Conservation (phyloP, 1,140 invertebrate species). For the Theocolax elegans region DNA sequence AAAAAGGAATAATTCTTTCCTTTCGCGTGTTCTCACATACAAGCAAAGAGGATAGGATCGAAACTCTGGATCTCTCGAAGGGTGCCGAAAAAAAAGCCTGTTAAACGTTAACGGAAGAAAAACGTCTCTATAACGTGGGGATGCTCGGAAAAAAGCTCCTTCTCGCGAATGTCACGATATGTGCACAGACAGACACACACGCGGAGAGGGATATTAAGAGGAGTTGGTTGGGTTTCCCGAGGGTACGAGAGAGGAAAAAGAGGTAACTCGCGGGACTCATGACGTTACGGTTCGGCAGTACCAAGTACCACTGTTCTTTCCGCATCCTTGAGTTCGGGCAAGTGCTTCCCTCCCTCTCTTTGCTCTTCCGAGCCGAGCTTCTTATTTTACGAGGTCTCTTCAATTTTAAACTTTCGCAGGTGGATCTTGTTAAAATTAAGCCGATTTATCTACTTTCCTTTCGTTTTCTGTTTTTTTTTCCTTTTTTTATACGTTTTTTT, state of each 20-base stretch:
- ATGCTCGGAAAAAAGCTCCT: too few relatives aligned
- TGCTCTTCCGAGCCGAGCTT: background rate
- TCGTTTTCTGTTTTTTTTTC: too few relatives aligned
- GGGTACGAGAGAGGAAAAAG: background rate
- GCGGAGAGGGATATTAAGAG: too few relatives aligned
- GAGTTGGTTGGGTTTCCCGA: background rate
- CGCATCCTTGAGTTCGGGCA: slow-evolving; percentile 45
- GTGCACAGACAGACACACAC: too few relatives aligned
- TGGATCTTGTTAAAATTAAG: too few relatives aligned
- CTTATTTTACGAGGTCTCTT: background rate
- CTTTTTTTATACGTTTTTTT: too few relatives aligned
- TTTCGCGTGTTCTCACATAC: too few relatives aligned
- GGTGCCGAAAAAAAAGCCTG: background rate
- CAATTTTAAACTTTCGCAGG: background rate
- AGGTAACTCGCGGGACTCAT: slow-evolving; percentile 31
- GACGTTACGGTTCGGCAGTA: slow-evolving; percentile 48
- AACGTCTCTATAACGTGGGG: background rate
- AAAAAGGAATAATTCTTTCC: too few relatives aligned
- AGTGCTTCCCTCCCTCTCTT: slow-evolving; percentile 14
- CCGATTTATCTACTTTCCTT: too few relatives aligned
- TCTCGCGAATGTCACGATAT: too few relatives aligned
- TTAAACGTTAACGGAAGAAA: background rate
- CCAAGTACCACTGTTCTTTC: slow-evolving; percentile 45
- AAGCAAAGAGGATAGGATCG: too few relatives aligned
- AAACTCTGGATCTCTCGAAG: too few relatives aligned